Percentiles rank a stretch among this genome's conserved stretches.
These are phyloP conservation scores for Poecilia wingei DNA, from an alignment of 2,797 vertebrate species.

Conservation along the genomic window DNA sequence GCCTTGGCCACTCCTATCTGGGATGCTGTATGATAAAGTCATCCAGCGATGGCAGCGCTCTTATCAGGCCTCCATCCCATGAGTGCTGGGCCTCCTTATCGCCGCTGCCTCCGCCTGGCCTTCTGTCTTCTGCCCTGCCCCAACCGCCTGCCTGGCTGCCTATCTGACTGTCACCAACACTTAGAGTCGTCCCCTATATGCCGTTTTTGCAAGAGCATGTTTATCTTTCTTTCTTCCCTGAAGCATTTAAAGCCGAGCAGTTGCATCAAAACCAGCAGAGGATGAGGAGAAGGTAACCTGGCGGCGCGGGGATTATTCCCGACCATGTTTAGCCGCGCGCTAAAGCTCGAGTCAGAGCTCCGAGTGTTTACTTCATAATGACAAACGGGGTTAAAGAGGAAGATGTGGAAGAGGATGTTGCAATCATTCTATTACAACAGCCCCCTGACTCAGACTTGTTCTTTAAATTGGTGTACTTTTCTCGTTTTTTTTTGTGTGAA, in stretches of 20 bases:
- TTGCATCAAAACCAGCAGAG: slow-evolving; percentile 27
- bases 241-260: slow-evolving; percentile 29
- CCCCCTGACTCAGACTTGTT: slow-evolving; percentile 21
- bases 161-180: slow-evolving; percentile 58
- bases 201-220: slow-evolving; percentile 26
- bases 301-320: slow-evolving; percentile 28
- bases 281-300: slow-evolving; percentile 28
- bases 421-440: slow-evolving; percentile 47
- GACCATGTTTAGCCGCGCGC: slow-evolving; percentile 26
- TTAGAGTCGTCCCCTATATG: slow-evolving; percentile 47
- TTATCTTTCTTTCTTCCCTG: slow-evolving; percentile 19
- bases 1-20: slow-evolving; percentile 44
- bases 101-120: slow-evolving; percentile 59
- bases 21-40: slow-evolving; percentile 78
- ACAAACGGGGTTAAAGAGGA: slow-evolving; percentile 49
- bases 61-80: slow-evolving; percentile 78
- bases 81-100: slow-evolving; percentile 81
- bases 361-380: slow-evolving; percentile 21
- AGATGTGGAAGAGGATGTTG: slow-evolving; percentile 47
- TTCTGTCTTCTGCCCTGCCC: slow-evolving; percentile 55
- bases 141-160: slow-evolving; percentile 57
- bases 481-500: slow-evolving; percentile 4
- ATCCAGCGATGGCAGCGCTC: slow-evolving; percentile 67
- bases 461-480: slow-evolving; percentile 23
- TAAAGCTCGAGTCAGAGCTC: slow-evolving; percentile 3